These are phyloP conservation scores for Drosophila hydei DNA, from an alignment of 1,140 invertebrate species.

Conservation along the genomic window DNA sequence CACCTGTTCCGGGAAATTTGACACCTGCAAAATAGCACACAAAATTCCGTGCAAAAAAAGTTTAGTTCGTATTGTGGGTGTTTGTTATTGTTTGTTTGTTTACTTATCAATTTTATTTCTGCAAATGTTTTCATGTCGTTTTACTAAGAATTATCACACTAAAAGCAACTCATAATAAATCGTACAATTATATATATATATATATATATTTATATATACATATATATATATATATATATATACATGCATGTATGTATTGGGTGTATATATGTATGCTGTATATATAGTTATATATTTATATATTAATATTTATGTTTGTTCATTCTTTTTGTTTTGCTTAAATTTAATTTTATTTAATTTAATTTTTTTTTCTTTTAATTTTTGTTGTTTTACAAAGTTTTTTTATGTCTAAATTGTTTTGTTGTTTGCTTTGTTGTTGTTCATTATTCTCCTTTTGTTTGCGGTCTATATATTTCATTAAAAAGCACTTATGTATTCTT, in stretches of 20 bases:
- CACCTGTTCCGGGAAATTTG: no score
- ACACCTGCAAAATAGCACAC: no score
- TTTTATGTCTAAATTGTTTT: conserved; percentile 37
- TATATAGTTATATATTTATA: conserved; percentile 16
- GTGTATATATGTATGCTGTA: conserved; percentile 29
- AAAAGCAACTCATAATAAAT: conserved; percentile 80
- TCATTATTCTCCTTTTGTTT: conserved; percentile 41
- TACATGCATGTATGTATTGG: conserved; percentile 30
- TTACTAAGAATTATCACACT: conserved; percentile 75
- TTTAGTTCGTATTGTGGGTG: neutral
- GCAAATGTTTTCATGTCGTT: conserved; percentile 53
- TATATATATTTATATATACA: conserved; percentile 20
- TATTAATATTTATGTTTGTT: conserved; percentile 26
- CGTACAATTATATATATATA: conserved; percentile 45
- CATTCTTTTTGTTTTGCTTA: conserved; percentile 22
- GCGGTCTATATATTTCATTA: conserved; percentile 77
- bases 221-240: conserved; percentile 40
- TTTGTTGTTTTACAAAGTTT: conserved; percentile 49
- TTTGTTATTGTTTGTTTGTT: neutral
- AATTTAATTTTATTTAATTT: conserved; percentile 10
- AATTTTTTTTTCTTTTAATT: neutral
- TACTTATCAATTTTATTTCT: conserved; percentile 46
- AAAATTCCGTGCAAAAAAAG: no score
- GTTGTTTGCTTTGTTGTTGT: conserved; percentile 15
- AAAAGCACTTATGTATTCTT: conserved; percentile 80